Evolutionary conservation across 2,797 vertebrate species (phyloP), one percentile per base, ranked within the genome.

Genomic region (Sebastes iracundus): DNA sequence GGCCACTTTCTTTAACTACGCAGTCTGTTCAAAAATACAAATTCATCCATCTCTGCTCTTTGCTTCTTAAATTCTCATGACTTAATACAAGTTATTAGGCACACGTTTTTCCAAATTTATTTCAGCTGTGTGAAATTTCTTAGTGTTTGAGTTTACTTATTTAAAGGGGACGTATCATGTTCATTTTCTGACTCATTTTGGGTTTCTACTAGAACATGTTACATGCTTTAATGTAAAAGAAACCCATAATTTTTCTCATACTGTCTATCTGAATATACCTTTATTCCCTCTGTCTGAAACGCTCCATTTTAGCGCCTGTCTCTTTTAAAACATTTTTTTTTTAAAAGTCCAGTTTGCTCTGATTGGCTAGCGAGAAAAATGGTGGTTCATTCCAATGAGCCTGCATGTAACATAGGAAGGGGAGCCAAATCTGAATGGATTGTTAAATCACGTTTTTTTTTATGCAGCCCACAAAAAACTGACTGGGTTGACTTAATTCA

Each of bases 21-120:
- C 7, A 30, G 12, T 46, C 38, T 55, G 53, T 88, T 81, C 30
- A 66, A 85, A 72, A 65, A 64, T 18, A 22, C 25, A 74, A 30
- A 70, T 22, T 23, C 14, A 72, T 27, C 33, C 32, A 20, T 60
- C 2, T 13, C 38, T 46, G 55, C 22, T 61, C 25, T 23, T 68
- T 42, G 22, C 22, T 59, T 65, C 6, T 10, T 35, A 6, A 30
- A 42, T 42, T 18, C 20, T 22, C 20, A 38, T 20, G 16, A 53
- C 5, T 27, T 5, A 61, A 42, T 1, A 33, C 0, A 35, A 23
- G 23, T 10, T 56, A 30, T 52, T 7, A 18, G 30, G 13, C 42
- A 12, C 2, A 10, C 38, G 9, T 58, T 72, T 33, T 59, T 35
- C 28, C 18, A n/a, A 22, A 79, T 65, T 10, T 7, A 22, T 64